Evolutionary conservation across 2,888 invertebrate species (phyloP).

Genomic region (Napeogenes inachia): DNA sequence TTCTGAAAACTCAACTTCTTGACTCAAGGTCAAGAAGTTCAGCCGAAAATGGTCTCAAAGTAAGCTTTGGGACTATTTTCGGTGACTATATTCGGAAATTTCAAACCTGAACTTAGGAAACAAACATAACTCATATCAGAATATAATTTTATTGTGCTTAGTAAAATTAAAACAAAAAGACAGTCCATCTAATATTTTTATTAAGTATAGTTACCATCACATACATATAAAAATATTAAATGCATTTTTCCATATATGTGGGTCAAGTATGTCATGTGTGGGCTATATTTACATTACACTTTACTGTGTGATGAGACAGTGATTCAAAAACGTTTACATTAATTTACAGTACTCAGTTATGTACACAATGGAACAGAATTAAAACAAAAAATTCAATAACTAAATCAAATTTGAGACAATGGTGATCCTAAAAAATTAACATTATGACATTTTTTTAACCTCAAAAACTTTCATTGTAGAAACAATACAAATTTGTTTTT

Average conservation of each 20-base stretch:
- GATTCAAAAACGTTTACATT: constrained; percentile 38
- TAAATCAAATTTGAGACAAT: not conserved
- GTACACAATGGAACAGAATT: constrained; percentile 22
- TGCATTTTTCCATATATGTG: constrained; percentile 56
- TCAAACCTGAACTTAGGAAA: not conserved
- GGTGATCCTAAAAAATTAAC: not conserved
- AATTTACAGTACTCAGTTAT: constrained; percentile 27
- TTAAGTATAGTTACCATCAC: constrained; percentile 58
- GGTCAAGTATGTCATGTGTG: constrained; percentile 57
- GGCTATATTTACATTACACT: constrained; percentile 60
- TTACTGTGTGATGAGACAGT: constrained; percentile 44
- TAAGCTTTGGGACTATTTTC: too few relatives aligned
- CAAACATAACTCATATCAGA: too few relatives aligned
- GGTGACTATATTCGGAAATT: not conserved
- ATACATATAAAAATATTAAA: constrained; percentile 76
- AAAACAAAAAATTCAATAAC: constrained; percentile 6
- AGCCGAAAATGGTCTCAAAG: too few relatives aligned
- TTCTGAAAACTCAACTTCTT: too few relatives aligned
- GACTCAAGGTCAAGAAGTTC: too few relatives aligned
- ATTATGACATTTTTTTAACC: too few relatives aligned
- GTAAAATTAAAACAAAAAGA: constrained; percentile 25
- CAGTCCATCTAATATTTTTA: constrained; percentile 74
- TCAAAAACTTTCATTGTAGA: too few relatives aligned
- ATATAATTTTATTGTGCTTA: not conserved
- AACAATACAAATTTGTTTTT: too few relatives aligned